Conservation (phyloP, 2,888 invertebrate species). For the Pemphredon lugubris region DNA sequence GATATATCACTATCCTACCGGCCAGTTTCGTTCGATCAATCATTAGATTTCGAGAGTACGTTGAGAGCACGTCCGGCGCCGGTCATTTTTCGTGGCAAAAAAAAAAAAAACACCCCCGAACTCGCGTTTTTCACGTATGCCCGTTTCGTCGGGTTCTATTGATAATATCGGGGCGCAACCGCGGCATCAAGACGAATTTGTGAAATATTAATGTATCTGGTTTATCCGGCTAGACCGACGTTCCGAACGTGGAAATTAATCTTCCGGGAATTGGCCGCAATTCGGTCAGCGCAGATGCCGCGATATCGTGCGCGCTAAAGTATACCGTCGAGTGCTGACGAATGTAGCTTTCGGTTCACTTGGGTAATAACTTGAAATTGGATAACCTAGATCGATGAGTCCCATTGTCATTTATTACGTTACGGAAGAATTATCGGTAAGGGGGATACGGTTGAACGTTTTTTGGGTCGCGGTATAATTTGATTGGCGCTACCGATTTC, state of each 20-base stretch:
- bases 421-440: neutral
- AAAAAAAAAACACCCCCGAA: neutral
- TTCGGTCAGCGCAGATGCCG: neutral
- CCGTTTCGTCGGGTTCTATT: conserved; percentile 3
- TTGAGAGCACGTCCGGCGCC: neutral
- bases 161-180: conserved; percentile 9
- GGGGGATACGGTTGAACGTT: neutral
- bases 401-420: no score
- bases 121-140: conserved; percentile 27
- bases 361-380: neutral
- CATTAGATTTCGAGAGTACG: neutral
- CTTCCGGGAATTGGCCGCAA: neutral
- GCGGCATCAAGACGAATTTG: neutral
- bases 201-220: conserved; percentile 32
- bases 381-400: neutral
- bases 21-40: conserved; percentile 11
- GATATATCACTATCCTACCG: no score
- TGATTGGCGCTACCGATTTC: neutral
- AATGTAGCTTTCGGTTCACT: neutral
- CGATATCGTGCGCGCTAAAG: neutral
- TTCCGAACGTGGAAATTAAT: conserved; percentile 25
- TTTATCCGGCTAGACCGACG: conserved; percentile 17
- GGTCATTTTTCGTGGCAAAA: neutral
- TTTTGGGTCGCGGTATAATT: neutral
- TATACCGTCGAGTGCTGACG: neutral